These are phyloP conservation scores for Sinohyriopsis cumingii DNA, from an alignment of 2,888 invertebrate genomes.

Conservation along the genomic window DNA sequence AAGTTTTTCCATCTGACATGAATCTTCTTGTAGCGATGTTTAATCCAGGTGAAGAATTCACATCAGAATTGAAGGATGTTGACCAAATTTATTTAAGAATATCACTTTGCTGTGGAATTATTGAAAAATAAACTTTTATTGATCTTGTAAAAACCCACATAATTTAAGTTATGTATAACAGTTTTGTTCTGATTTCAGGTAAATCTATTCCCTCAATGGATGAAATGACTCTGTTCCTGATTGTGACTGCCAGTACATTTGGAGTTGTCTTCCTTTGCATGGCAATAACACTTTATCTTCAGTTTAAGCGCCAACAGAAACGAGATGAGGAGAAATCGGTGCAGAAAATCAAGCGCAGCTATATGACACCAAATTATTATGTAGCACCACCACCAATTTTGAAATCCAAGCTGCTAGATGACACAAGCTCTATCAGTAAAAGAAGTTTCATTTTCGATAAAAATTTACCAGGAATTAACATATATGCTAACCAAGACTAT, in stretches of 20 bases:
- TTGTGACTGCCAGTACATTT: slow-evolving; percentile 61
- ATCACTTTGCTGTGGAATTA: no score
- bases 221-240: slow-evolving; percentile 61
- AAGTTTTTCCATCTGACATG: no score
- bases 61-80: no score
- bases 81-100: no score
- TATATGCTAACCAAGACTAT: slow-evolving; percentile 56
- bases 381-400: slow-evolving; percentile 52
- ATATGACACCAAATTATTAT: slow-evolving; percentile 54
- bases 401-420: slow-evolving; percentile 41
- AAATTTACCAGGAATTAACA: slow-evolving; percentile 37
- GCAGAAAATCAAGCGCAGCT: slow-evolving; percentile 46
- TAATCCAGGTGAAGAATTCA: no score
- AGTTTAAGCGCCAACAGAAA: slow-evolving; percentile 57
- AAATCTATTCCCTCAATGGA: slow-evolving; percentile 55
- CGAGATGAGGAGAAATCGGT: slow-evolving; percentile 39
- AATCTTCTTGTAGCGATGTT: no score
- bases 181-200: slow-evolving; percentile 34
- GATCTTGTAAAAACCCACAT: no score
- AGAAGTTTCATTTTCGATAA: slow-evolving; percentile 41
- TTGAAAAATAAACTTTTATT: no score
- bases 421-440: slow-evolving; percentile 35
- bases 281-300: slow-evolving; percentile 60
- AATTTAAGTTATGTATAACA: no score
- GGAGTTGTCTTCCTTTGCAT: slow-evolving; percentile 60